Evolutionary conservation across 2,888 invertebrate genomes (phyloP).

Genomic region (Mycalesis mineus): DNA sequence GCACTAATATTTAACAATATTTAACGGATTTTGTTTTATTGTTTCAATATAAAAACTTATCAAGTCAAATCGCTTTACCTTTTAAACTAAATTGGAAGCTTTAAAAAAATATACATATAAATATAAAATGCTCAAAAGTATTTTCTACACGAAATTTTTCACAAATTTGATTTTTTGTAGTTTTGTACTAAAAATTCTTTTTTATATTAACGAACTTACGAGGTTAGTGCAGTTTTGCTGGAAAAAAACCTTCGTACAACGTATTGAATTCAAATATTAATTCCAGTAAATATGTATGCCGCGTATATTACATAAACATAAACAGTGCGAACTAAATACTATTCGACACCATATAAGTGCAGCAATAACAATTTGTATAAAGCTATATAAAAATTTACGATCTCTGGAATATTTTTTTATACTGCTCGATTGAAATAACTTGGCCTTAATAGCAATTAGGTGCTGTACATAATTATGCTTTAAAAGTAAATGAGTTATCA

Average conservation of each 20-base stretch:
- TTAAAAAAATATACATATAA: too few species aligned
- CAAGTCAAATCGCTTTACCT: too few species aligned
- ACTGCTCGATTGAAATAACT: background rate
- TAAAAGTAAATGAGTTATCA: background rate
- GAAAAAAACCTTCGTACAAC: background rate
- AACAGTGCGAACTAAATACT: conserved; percentile 15
- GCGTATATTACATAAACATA: conserved; percentile 19
- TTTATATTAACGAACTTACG: conserved; percentile 10
- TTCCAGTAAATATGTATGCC: background rate
- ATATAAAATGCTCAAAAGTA: too few species aligned
- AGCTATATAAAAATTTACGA: conserved; percentile 7
- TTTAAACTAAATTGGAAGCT: too few species aligned
- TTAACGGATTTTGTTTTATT: too few species aligned
- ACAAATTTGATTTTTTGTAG: too few species aligned
- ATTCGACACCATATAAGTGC: conserved; percentile 18
- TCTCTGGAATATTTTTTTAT: background rate
- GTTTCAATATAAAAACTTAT: too few species aligned
- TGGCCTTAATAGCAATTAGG: background rate
- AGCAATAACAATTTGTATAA: conserved; percentile 25
- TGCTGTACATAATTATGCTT: background rate
- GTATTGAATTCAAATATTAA: background rate
- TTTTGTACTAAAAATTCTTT: too few species aligned
- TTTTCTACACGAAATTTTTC: too few species aligned
- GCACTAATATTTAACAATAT: too few species aligned
- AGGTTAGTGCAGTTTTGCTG: too few species aligned